Conservation (phyloP, 2,888 invertebrate genomes). For the Rhagophthalmus giganteus region DNA sequence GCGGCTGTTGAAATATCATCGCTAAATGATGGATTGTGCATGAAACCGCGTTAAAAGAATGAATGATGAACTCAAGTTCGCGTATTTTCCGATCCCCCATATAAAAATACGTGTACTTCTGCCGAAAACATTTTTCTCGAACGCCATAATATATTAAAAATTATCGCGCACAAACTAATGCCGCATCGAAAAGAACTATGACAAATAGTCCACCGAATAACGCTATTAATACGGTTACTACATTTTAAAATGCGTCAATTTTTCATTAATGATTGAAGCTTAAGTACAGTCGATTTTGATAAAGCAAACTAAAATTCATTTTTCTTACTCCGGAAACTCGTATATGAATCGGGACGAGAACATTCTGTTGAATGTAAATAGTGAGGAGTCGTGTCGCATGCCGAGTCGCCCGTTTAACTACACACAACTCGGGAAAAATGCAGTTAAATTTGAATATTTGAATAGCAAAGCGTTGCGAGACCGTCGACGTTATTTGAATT, state of each 20-base stretch:
- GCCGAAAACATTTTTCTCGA: conserved; percentile 8
- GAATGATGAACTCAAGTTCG: conserved; percentile 23
- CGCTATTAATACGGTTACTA: no score
- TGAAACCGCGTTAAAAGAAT: conserved; percentile 27
- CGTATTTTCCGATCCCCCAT: conserved; percentile 14
- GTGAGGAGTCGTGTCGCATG: conserved; percentile 29
- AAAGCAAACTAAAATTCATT: conserved; percentile 2
- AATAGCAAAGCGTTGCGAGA: conserved; percentile 37
- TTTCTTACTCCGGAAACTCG: conserved; percentile 13
- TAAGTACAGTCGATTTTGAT: neutral
- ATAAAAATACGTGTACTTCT: conserved; percentile 6
- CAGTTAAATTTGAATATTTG: conserved; percentile 40
- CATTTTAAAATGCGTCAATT: no score
- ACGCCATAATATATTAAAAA: no score
- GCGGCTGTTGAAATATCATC: conserved; percentile 31
- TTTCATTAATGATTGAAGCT: conserved; percentile 2
- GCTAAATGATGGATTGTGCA: conserved; percentile 36
- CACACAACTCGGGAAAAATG: conserved; percentile 37
- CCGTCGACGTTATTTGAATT: conserved; percentile 42
- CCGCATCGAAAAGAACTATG: no score
- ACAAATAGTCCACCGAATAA: no score
- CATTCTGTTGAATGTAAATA: conserved; percentile 26
- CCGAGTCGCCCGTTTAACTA: conserved; percentile 31
- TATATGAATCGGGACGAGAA: conserved; percentile 13
- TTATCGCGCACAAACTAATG: no score